Percentiles rank a stretch among this genome's conserved stretches.
These are phyloP conservation scores for Paguma larvata DNA, from an alignment of 2,797 vertebrate species.

Conservation along the genomic window DNA sequence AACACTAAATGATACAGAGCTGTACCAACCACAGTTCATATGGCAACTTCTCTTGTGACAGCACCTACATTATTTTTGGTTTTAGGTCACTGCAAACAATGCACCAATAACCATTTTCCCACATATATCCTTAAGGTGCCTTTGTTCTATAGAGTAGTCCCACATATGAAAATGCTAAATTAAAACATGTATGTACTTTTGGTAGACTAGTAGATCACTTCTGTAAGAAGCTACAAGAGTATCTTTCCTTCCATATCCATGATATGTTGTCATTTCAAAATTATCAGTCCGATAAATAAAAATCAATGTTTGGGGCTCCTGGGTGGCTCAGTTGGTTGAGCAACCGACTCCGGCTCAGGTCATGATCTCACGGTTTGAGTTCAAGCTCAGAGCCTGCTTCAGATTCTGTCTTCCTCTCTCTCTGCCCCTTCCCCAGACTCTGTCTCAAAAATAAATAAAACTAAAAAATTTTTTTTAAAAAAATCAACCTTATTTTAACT, in stretches of 20 bases:
- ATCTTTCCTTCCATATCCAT: not conserved
- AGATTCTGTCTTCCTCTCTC: not conserved
- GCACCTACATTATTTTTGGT: not conserved
- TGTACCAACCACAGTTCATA: not conserved
- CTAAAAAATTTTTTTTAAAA: too few relatives aligned
- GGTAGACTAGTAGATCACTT: not conserved
- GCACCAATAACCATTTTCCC: not conserved
- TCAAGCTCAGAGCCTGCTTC: too few relatives aligned
- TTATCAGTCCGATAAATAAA: not conserved
- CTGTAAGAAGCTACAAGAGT: not conserved
- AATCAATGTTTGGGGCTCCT: too few relatives aligned
- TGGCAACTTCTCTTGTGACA: not conserved
- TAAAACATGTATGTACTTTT: not conserved
- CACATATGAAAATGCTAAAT: not conserved
- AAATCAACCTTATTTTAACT: not conserved
- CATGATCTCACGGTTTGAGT: too few relatives aligned
- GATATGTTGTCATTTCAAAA: not conserved
- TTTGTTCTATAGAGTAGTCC: not conserved
- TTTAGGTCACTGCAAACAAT: not conserved
- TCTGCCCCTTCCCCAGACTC: not conserved
- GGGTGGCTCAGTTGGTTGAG: too few relatives aligned
- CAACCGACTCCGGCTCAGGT: too few relatives aligned
- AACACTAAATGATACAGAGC: accelerated
- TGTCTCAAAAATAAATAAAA: not conserved
- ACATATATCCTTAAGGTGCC: not conserved